These are phyloP conservation scores for Chaenogobius annularis DNA, from an alignment of 2,113 vertebrate genomes.

Conservation along the genomic window DNA sequence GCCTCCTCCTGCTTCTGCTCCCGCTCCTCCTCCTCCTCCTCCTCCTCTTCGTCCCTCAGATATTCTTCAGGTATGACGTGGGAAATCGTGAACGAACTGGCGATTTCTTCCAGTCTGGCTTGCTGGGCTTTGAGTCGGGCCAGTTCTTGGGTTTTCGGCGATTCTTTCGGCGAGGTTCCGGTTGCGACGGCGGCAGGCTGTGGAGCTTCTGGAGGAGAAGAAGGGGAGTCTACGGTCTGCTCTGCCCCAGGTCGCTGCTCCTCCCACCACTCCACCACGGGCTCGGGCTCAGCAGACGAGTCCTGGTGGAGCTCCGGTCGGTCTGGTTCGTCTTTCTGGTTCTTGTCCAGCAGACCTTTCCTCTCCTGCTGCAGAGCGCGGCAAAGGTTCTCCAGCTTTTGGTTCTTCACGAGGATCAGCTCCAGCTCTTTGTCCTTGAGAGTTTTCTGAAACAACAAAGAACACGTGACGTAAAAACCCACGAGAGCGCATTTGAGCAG, in stretches of 20 bases:
- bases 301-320: constrained; percentile 14
- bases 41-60: constrained; percentile 25
- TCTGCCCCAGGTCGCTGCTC: constrained; percentile 19
- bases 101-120: constrained; percentile 77
- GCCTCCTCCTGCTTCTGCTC: constrained; percentile 29
- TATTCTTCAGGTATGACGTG: constrained; percentile 60
- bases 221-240: constrained; percentile 18
- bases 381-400: constrained; percentile 94
- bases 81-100: constrained; percentile 79
- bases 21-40: constrained; percentile 28
- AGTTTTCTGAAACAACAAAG: constrained; percentile 60
- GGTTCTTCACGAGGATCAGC: constrained; percentile 87
- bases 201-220: neutral
- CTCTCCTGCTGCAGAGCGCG: constrained; percentile 94
- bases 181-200: neutral
- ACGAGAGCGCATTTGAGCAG: too few relatives aligned
- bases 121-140: constrained; percentile 64
- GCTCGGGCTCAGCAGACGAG: neutral
- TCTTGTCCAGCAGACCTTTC: constrained; percentile 85
- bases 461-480: neutral
- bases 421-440: constrained; percentile 90
- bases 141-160: constrained; percentile 53
- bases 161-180: neutral
- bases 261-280: too few relatives aligned
- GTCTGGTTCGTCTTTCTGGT: constrained; percentile 73